Percentiles rank a stretch among this genome's conserved stretches.
Conservation (phyloP, 2,113 vertebrate genomes). For the Syngnathoides biaculeatus region DNA sequence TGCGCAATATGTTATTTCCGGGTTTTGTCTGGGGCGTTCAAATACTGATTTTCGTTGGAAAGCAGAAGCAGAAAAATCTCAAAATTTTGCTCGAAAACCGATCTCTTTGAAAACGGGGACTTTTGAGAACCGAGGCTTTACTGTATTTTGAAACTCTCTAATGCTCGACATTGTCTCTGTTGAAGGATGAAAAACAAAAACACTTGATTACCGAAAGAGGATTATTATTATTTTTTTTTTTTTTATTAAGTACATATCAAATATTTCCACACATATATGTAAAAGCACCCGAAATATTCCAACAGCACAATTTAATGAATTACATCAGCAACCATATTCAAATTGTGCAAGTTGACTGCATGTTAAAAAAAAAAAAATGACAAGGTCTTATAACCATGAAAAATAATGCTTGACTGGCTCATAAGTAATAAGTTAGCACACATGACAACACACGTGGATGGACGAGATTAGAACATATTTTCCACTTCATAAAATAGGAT, state of each 20-base stretch:
- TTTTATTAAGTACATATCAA: constrained; percentile 54
- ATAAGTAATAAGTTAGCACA: background rate
- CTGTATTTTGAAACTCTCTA: background rate
- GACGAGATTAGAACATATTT: background rate
- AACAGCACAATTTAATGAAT: constrained; percentile 27
- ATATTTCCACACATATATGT: constrained; percentile 46
- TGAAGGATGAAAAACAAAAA: background rate
- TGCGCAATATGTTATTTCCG: too few species aligned
- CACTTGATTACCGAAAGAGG: background rate
- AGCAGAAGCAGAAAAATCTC: too few species aligned
- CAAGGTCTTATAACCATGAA: constrained; percentile 7
- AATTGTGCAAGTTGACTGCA: constrained; percentile 9
- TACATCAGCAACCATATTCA: constrained; percentile 10
- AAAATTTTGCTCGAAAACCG: too few species aligned
- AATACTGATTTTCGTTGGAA: too few species aligned
- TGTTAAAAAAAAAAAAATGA: constrained; percentile 2
- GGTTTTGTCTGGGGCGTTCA: too few species aligned
- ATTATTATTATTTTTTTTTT: constrained; percentile 32
- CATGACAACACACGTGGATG: constrained; percentile 2
- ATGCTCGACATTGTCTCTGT: background rate
- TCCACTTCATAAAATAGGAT: background rate
- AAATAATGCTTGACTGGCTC: constrained; percentile 40
- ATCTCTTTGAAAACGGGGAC: too few species aligned
- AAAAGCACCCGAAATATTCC: constrained; percentile 36
- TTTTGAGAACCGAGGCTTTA: too few species aligned